These are phyloP conservation scores for Chrysopa pallens DNA, from an alignment of 1,140 invertebrate species.

Conservation along the genomic window DNA sequence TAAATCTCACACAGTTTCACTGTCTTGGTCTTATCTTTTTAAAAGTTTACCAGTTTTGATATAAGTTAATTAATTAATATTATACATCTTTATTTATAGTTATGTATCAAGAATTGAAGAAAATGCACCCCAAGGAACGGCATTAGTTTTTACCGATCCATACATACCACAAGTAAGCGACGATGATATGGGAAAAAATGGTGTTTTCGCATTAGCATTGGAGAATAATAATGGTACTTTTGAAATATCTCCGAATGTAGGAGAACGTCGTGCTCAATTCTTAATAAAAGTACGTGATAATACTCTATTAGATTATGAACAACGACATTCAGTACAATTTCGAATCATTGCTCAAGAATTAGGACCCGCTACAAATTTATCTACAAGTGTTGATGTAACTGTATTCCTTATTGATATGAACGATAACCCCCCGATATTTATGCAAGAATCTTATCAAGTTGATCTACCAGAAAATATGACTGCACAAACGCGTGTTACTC, in stretches of 20 bases:
- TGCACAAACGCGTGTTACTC: conserved; percentile 48
- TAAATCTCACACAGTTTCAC: too few relatives aligned
- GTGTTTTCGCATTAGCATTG: conserved; percentile 62
- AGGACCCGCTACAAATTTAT: conserved; percentile 50
- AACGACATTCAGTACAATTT: conserved; percentile 47
- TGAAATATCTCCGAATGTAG: conserved; percentile 74
- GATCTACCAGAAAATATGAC: conserved; percentile 64
- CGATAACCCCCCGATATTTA: conserved; percentile 74
- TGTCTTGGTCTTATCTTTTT: not conserved
- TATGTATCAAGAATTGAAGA: conserved; percentile 61
- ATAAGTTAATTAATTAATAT: not conserved
- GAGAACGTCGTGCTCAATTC: conserved; percentile 60
- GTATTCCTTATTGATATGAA: conserved; percentile 76
- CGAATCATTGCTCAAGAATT: conserved; percentile 67
- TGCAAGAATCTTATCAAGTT: conserved; percentile 47
- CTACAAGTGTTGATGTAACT: conserved; percentile 49
- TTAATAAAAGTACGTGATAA: conserved; percentile 69
- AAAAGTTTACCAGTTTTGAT: not conserved
- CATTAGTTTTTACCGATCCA: conserved; percentile 47
- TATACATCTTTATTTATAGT: conserved; percentile 23
- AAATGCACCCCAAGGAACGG: conserved; percentile 62
- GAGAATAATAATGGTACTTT: conserved; percentile 73
- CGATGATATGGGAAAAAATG: conserved; percentile 58
- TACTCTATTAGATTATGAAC: conserved; percentile 65
- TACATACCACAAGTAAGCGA: conserved; percentile 53